phyloP scores from a whole-genome alignment of 2,113 vertebrate genomes.

The Monopterus albus region DNA sequence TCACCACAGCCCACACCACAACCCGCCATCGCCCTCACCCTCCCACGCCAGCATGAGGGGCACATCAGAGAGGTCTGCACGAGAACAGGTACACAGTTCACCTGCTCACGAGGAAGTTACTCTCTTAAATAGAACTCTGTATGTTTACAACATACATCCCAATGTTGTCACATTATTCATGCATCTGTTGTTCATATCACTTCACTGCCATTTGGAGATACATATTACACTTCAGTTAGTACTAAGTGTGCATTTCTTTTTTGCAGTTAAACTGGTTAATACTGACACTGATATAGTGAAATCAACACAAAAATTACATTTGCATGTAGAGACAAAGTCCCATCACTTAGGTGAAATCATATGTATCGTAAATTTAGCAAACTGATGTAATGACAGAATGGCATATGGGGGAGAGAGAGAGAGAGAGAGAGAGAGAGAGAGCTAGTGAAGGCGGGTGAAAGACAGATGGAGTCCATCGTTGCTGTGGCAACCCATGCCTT shows the following conservation, averaged over 20 bases:
- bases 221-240: neutral
- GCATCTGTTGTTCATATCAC: neutral
- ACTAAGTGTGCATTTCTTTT: neutral
- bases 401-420: conserved; percentile 38
- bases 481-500: conserved; percentile 86
- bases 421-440: neutral
- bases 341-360: too few relatives aligned
- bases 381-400: conserved; percentile 41
- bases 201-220: neutral
- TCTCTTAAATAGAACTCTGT: neutral
- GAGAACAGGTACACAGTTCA: conserved; percentile 88
- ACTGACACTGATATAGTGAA: neutral
- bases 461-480: conserved; percentile 93
- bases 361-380: conserved; percentile 26
- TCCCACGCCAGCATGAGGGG: conserved; percentile 87
- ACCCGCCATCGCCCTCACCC: conserved; percentile 81
- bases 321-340: neutral
- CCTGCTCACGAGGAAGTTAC: neutral
- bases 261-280: neutral
- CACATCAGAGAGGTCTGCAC: conserved; percentile 84
- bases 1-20: conserved; percentile 78
- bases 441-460: conserved; percentile 60
- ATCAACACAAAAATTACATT: neutral
- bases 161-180: neutral
- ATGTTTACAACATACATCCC: neutral